A percentile compares a stretch with the other conserved stretches of the same genome.
Conservation (phyloP, 2,113 vertebrate genomes). For the Sterna hirundo region DNA sequence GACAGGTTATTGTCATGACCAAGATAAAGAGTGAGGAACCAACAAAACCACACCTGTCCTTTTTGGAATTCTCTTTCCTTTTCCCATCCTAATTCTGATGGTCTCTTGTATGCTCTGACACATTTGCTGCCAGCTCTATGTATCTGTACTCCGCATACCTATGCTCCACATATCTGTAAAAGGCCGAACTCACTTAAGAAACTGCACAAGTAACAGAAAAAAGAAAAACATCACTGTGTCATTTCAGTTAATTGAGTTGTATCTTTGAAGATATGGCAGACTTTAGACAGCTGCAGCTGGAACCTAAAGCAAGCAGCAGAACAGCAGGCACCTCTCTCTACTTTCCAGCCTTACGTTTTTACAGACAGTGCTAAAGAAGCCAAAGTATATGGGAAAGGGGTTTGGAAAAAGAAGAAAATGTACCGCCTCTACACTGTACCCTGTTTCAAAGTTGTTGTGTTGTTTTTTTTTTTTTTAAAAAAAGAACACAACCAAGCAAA, state of each 20-base stretch:
- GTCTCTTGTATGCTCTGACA: neutral
- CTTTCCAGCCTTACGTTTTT: neutral
- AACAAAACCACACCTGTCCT: neutral
- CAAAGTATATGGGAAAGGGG: neutral
- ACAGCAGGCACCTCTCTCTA: neutral
- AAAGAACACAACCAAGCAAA: neutral
- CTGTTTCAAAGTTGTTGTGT: neutral
- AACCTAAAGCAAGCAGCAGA: neutral
- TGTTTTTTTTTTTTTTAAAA: rapidly evolving
- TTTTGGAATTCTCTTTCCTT: neutral
- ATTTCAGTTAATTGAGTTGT: neutral
- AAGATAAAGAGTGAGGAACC: neutral
- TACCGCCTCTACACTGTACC: neutral
- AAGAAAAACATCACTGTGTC: neutral
- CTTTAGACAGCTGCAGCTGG: neutral
- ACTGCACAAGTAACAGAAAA: neutral
- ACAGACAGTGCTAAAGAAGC: neutral
- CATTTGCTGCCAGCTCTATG: neutral
- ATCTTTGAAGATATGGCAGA: neutral
- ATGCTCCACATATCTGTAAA: neutral
- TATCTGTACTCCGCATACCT: no score
- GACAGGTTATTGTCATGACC: neutral
- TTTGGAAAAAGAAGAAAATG: neutral
- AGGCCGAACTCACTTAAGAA: neutral
- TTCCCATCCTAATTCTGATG: neutral